phyloP scores from a whole-genome alignment of 1,140 invertebrate species.

The Cotesia glomerata region DNA sequence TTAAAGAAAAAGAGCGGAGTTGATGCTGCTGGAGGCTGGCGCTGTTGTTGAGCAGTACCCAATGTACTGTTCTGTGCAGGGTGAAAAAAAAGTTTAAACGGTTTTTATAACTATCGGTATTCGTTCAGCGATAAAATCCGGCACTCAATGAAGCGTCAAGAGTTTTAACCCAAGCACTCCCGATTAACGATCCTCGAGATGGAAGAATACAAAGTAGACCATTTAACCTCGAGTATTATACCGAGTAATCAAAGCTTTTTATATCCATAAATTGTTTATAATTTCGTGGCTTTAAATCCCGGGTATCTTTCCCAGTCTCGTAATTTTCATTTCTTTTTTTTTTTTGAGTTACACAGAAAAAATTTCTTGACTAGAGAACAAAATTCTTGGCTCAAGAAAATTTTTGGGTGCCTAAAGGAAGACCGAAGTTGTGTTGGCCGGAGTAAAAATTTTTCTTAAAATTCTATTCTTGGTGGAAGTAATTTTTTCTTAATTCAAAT shows the following conservation, averaged over 20 bases:
- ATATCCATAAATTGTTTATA: not conserved
- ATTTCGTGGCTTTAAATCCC: not conserved
- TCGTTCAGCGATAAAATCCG: conserved; percentile 21
- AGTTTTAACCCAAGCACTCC: conserved; percentile 15
- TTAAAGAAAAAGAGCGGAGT: not conserved
- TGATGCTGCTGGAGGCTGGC: not conserved
- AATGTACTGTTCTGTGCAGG: not conserved
- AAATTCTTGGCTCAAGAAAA: too few species aligned
- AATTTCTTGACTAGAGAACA: too few species aligned
- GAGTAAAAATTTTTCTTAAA: too few species aligned
- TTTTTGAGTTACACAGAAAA: too few species aligned
- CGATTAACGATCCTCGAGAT: conserved; percentile 20
- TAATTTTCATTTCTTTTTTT: too few species aligned
- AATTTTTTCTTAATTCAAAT: too few species aligned
- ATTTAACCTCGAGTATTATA: conserved; percentile 1
- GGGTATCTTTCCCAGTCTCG: too few species aligned
- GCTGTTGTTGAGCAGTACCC: too few species aligned
- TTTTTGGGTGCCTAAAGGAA: too few species aligned
- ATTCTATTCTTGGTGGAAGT: too few species aligned
- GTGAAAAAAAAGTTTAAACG: conserved; percentile 15
- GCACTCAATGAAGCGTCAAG: conserved; percentile 21
- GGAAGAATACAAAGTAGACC: conserved; percentile 15
- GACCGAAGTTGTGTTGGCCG: too few species aligned
- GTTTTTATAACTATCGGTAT: conserved; percentile 19
- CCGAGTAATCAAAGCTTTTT: not conserved